A percentile compares a stretch with the other conserved stretches of the same genome.
Conservation (phyloP, 2,888 invertebrate species). For the Zelleria hepariella region DNA sequence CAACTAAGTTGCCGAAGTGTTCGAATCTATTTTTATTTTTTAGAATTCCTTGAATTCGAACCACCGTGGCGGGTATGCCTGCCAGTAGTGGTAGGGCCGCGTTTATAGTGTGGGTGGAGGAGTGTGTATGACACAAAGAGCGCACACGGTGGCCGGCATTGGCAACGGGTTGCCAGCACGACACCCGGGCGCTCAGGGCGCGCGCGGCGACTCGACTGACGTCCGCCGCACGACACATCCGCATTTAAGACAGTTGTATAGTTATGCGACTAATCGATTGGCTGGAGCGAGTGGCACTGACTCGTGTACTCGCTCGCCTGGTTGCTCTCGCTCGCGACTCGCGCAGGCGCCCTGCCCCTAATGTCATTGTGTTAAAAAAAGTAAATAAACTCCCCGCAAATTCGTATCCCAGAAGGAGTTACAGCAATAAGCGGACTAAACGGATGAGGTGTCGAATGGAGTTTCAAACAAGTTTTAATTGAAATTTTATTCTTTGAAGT, state of each 20-base stretch:
- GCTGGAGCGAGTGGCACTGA: slow-evolving; percentile 63
- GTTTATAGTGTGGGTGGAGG: not conserved
- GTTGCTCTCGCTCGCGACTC: slow-evolving; percentile 41
- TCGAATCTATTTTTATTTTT: not conserved
- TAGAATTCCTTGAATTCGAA: not conserved
- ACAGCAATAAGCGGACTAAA: not conserved
- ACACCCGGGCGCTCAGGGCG: slow-evolving; percentile 37
- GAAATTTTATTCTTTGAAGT: not conserved
- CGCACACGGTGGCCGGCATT: not conserved
- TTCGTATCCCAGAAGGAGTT: not conserved
- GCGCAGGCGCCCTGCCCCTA: slow-evolving; percentile 47
- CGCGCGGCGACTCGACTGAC: slow-evolving; percentile 63
- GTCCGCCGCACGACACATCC: slow-evolving; percentile 68
- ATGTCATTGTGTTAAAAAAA: slow-evolving; percentile 54
- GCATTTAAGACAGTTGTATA: slow-evolving; percentile 73
- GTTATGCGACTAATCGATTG: slow-evolving; percentile 74
- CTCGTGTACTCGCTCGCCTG: slow-evolving; percentile 40
- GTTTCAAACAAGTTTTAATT: not conserved
- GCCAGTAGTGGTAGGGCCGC: not conserved
- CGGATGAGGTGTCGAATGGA: not conserved
- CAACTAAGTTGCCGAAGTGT: not conserved
- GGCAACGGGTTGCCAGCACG: not conserved
- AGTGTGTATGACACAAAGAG: not conserved
- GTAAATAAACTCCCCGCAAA: slow-evolving; percentile 54
- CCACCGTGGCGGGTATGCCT: not conserved